Evolutionary conservation across 2,113 vertebrate species (phyloP), one percentile per base, ranked within the genome.

Genomic region (Hippocampus guttulatus): DNA sequence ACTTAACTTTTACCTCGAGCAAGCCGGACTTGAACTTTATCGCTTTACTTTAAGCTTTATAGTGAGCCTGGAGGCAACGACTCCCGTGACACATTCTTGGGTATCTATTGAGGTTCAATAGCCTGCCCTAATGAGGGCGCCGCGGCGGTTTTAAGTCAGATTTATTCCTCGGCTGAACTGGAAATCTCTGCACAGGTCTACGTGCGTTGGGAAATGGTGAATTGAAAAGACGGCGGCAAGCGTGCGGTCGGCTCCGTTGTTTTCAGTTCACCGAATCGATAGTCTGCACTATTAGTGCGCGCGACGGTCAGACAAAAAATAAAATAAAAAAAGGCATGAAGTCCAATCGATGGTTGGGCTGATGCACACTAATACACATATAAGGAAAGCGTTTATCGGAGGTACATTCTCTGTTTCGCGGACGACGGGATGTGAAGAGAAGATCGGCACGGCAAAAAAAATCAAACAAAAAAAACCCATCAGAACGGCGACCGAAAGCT

Each of bases 241-340:
- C 67, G 58, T 33, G 68, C 10, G n/a, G 49, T 12, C 55, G 55
- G 21, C 45, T 51, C 71, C 27, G 78, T 76, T 82, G 73, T 80
- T 86, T 82, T 79, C 52, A 60, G 76, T 78, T 68, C 75, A 79
- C 57, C 9, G 18, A 77, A 84, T 77, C 84, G 79, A 84, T 83
- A 75, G 45, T 6, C 64, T 78, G 69, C 3, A 25, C 74, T 54
- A 77, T 84, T 78, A 78, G 71, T 58, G 68, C 76, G 73, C 58
- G 66, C 74, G 75, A 79, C 77, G 70, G 78, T 77, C 75, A 80
- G 60, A 77, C 58, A 75, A 78, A 88, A 77, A 75, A 85, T 84
- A 30, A 33, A 33, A 33, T 5, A 33, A 33, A 33, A 38, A 38
- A 79, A 67, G 61, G 81, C 81, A 79, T 75, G 67, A 60, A 71